Evolutionary conservation across 2,797 vertebrate genomes (phyloP), one percentile per base, ranked within the genome.

Genomic region (Euphonia xanthogaster): DNA sequence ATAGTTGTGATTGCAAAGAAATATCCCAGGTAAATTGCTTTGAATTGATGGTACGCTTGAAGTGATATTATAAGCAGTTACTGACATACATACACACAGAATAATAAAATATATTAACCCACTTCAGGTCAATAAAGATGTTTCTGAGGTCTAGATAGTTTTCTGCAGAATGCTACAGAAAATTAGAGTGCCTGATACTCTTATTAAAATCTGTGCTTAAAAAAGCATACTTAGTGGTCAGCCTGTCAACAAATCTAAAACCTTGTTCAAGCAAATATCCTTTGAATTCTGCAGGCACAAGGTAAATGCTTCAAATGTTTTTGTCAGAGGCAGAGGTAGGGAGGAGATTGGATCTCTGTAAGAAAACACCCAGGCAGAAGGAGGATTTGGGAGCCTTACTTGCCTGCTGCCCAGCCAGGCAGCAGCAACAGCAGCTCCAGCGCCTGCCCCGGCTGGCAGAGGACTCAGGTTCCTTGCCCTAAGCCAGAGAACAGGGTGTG

Each of bases 401-500:
- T 19, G 4, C 39, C 88, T 12, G 57, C 77, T 90, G 79, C 76
- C 88, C 87, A 50, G 73, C 6, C 17, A n/a, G 93, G 86, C 93
- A 82, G 80, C 57, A 8, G 57, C 27, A 18, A 39, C 58, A 60
- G 58, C 58, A 30, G 37, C 58, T 14, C 37, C 58, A 61, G 58
- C 22, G 35, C 48, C 47, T 1, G 9, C 54, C 85, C 4, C 1
- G 72, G 91, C 66, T 57, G 86, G 76, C 51, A 3, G 28, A 2
- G 77, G 93, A 72, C 92, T 96, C 96, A 72, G 90, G 94, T 88
- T 97, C 72, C 88, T 95, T 5, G 85, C 95, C 94, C 88, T 75
- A 81, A 96, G 96, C 94, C 77, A 88, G 35, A 61, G 81, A 30
- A 44, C 63, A 7, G 63, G 25, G 74, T 74, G 82, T 7, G 28